Evolutionary conservation across 2,888 invertebrate species (phyloP).

Genomic region (Cerceris ruficornis): DNA sequence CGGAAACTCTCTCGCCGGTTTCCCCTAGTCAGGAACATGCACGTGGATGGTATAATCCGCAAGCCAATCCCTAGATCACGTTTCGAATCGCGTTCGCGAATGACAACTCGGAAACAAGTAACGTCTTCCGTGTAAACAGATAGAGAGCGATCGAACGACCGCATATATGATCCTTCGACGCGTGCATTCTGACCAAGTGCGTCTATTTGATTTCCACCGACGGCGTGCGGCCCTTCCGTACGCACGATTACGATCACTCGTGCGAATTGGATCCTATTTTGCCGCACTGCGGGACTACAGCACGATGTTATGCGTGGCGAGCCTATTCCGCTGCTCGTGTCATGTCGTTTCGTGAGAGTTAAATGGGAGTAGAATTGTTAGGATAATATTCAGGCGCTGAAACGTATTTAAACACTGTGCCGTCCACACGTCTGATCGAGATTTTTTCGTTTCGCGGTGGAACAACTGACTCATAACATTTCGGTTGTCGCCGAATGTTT

Average conservation of each 20-base stretch:
- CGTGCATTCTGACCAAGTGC: not conserved
- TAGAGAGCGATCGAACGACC: slow-evolving; percentile 2
- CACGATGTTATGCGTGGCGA: not conserved
- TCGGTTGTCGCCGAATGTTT: too few species aligned
- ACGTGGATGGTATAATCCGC: not conserved
- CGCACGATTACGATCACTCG: slow-evolving; percentile 40
- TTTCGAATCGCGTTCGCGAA: slow-evolving; percentile 47
- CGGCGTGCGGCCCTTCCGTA: not conserved
- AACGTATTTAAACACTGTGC: too few species aligned
- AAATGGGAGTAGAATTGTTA: too few species aligned
- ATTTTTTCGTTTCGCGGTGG: too few species aligned
- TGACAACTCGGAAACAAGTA: slow-evolving; percentile 19
- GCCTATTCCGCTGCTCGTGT: not conserved
- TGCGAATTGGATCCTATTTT: slow-evolving; percentile 60
- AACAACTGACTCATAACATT: too few species aligned
- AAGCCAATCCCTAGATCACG: slow-evolving; percentile 4
- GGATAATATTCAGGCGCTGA: too few species aligned
- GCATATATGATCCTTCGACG: not conserved
- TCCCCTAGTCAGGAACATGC: too few species aligned
- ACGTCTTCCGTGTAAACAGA: slow-evolving; percentile 53
- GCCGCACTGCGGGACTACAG: slow-evolving; percentile 68
- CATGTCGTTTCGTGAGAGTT: too few species aligned
- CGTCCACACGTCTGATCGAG: too few species aligned
- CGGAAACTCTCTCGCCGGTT: too few species aligned
- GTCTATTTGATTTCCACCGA: slow-evolving; percentile 1